These are phyloP conservation scores for Meiosimyza decipiens DNA, from an alignment of 2,888 invertebrate genomes.

Conservation along the genomic window DNA sequence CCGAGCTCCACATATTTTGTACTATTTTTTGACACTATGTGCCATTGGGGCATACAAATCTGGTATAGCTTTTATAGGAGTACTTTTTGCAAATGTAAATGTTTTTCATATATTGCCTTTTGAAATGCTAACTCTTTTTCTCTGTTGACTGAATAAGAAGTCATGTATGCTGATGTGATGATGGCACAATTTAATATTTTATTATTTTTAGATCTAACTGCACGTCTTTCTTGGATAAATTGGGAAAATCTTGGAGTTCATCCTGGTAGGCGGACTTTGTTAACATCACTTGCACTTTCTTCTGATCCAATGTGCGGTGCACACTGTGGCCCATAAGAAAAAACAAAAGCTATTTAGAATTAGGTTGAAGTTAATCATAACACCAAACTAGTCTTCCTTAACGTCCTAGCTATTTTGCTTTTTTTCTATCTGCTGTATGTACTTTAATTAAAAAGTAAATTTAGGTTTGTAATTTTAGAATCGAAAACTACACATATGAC, in stretches of 20 bases:
- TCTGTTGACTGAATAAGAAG: neutral
- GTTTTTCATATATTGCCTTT: neutral
- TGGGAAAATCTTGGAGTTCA: constrained; percentile 98
- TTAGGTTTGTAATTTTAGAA: no score
- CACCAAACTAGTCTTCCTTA: constrained; percentile 6
- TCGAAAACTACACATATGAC: no score
- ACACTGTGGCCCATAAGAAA: constrained; percentile 50
- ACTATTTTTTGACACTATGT: no score
- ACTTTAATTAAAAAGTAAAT: no score
- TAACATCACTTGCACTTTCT: constrained; percentile 83
- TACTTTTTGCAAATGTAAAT: no score
- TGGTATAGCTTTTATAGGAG: no score
- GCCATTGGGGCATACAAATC: no score
- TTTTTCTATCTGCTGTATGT: neutral
- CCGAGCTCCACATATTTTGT: no score
- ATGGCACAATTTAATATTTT: no score
- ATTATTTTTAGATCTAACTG: constrained; percentile 83
- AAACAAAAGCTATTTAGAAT: neutral
- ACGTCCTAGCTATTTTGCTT: neutral
- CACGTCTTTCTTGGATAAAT: constrained; percentile 97
- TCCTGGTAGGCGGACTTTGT: constrained; percentile 84
- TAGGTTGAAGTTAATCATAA: neutral
- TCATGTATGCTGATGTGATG: neutral
- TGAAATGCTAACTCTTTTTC: no score
- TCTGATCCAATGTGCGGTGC: constrained; percentile 72